Conservation (phyloP, 2,888 invertebrate species). For the Caradrina kadenii region DNA sequence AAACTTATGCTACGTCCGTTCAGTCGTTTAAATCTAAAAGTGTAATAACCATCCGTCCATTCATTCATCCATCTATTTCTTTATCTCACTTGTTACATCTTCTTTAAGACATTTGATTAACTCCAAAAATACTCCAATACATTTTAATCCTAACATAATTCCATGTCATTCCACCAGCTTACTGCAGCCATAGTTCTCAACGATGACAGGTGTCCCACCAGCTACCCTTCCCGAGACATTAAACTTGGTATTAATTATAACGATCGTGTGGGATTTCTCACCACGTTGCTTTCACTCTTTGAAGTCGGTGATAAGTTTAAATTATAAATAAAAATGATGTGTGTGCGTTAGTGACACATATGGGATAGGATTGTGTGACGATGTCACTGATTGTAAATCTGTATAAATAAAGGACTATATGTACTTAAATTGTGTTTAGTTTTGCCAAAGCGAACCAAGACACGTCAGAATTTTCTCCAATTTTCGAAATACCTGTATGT, state of each 20-base stretch:
- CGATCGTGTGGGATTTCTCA: constrained; percentile 60
- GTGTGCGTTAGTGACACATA: constrained; percentile 34
- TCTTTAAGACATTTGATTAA: background rate
- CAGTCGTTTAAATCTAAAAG: too few species aligned
- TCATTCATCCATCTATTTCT: too few species aligned
- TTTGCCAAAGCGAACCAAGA: background rate
- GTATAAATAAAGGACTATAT: background rate
- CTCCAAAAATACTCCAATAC: constrained; percentile 3
- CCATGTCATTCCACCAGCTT: constrained; percentile 18
- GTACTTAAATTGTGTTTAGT: background rate
- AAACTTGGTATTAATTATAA: constrained; percentile 58
- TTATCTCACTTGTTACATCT: background rate
- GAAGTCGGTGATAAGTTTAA: constrained; percentile 58
- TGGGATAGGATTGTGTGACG: constrained; percentile 30
- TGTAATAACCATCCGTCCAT: too few species aligned
- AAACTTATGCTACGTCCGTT: too few species aligned
- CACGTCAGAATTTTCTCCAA: too few species aligned
- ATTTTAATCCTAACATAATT: constrained; percentile 1
- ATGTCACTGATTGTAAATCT: constrained; percentile 1
- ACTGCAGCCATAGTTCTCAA: constrained; percentile 39
- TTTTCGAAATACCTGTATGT: too few species aligned
- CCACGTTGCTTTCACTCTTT: constrained; percentile 46
- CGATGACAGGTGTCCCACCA: constrained; percentile 50
- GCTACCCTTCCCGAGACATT: constrained; percentile 38
- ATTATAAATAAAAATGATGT: constrained; percentile 61